Percentiles rank a stretch among this genome's conserved stretches.
phyloP scores from a whole-genome alignment of 2,797 vertebrate genomes.

The Acanthopagrus latus region DNA sequence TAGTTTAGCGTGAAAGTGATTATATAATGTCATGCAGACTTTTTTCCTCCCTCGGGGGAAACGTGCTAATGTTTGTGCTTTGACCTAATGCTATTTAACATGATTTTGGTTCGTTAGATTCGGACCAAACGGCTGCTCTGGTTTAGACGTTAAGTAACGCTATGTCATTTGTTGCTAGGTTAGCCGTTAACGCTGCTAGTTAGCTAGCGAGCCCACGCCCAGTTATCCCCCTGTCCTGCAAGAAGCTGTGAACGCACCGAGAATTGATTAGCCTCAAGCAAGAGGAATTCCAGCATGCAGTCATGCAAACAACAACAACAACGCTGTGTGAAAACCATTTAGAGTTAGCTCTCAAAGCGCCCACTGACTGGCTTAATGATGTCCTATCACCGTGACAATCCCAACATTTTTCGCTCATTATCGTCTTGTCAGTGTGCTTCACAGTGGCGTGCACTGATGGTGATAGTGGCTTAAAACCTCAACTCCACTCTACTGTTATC shows the following conservation, averaged over 20 bases:
- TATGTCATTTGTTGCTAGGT: constrained; percentile 29
- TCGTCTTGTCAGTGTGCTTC: not conserved
- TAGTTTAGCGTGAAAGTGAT: not conserved
- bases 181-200: constrained; percentile 60
- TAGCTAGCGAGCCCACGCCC: constrained; percentile 70
- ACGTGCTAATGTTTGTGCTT: not conserved
- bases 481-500: not conserved
- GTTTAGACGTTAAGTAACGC: constrained; percentile 16
- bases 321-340: not conserved
- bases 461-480: not conserved
- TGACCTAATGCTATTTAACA: not conserved
- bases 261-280: not conserved
- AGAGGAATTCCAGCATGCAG: not conserved
- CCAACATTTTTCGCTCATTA: not conserved
- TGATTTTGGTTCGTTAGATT: not conserved
- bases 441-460: not conserved
- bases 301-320: too few species aligned
- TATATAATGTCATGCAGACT: not conserved
- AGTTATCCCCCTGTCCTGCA: constrained; percentile 19
- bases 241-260: not conserved
- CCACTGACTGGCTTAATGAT: not conserved
- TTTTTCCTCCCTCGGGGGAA: fast-evolving
- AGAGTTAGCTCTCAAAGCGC: not conserved
- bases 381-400: constrained; percentile 1
- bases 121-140: not conserved